These are phyloP conservation scores for Pinctada fucata DNA, from an alignment of 2,888 invertebrate species.

Conservation along the genomic window DNA sequence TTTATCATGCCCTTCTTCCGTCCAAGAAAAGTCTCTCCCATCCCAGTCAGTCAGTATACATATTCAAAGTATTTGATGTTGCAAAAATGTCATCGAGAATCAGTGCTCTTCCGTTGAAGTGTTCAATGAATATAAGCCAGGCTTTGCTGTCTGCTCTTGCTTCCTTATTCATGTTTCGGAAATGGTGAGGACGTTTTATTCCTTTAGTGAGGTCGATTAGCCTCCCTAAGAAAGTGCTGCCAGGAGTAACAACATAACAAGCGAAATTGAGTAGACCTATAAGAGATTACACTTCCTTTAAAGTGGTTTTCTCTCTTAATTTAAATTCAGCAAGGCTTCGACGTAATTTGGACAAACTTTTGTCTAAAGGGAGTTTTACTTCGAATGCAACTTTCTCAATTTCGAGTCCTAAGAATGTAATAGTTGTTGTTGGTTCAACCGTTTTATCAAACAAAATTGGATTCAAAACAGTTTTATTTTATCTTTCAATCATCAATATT, in stretches of 20 bases:
- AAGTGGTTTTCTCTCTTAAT: neutral
- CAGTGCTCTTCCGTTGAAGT: neutral
- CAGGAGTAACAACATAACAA: no score
- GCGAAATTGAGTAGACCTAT: no score
- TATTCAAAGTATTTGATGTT: neutral
- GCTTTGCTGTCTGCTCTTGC: neutral
- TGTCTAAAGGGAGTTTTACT: conserved; percentile 4
- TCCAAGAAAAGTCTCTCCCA: neutral
- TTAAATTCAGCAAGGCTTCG: neutral
- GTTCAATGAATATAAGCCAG: neutral
- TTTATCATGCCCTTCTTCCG: neutral
- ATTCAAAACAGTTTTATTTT: no score
- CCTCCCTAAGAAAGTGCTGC: no score
- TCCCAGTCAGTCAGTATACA: neutral
- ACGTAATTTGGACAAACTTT: neutral
- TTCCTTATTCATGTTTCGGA: no score
- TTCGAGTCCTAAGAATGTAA: no score
- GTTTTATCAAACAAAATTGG: no score
- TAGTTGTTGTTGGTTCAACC: no score
- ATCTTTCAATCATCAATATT: no score
- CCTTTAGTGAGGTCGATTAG: no score
- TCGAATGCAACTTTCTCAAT: neutral
- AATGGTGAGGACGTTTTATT: no score
- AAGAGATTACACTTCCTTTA: neutral
- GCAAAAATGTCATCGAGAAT: neutral